phyloP scores from a whole-genome alignment of 1,140 invertebrate genomes.

The Caenorhabditis latens region DNA sequence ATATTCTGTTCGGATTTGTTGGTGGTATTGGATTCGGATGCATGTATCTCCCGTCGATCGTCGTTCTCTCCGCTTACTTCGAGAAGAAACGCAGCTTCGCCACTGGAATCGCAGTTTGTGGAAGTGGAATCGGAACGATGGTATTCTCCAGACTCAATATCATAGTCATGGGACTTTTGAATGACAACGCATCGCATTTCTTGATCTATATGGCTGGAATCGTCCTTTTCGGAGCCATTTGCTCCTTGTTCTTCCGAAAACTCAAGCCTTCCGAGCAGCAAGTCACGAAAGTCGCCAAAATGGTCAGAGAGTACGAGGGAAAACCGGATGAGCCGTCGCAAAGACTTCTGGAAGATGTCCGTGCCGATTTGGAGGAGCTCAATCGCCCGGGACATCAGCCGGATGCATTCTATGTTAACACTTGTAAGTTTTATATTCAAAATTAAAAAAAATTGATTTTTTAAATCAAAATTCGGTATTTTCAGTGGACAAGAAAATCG shows the following conservation, averaged over 20 bases:
- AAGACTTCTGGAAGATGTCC: conserved; percentile 1
- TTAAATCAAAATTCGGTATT: background rate
- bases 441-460: no score
- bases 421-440: conserved; percentile 32
- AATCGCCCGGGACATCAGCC: background rate
- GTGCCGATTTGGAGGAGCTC: conserved; percentile 46
- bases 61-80: conserved; percentile 92
- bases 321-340: conserved; percentile 17
- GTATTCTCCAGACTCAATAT: conserved; percentile 81
- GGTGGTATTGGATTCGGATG: conserved; percentile 90
- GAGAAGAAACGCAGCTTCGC: conserved; percentile 90
- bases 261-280: background rate
- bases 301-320: conserved; percentile 36
- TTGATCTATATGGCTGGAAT: conserved; percentile 70
- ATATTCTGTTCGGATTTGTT: conserved; percentile 87
- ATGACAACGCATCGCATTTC: conserved; percentile 70
- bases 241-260: background rate
- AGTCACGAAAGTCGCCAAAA: conserved; percentile 22
- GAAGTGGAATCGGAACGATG: conserved; percentile 90
- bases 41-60: conserved; percentile 90
- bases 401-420: background rate
- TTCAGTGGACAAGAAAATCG: background rate
- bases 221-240: background rate
- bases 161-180: conserved; percentile 63
- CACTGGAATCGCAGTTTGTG: conserved; percentile 92